Percentiles rank a stretch among this genome's conserved stretches.
Conservation (phyloP, 2,113 vertebrate genomes). For the Plecotus auritus region DNA sequence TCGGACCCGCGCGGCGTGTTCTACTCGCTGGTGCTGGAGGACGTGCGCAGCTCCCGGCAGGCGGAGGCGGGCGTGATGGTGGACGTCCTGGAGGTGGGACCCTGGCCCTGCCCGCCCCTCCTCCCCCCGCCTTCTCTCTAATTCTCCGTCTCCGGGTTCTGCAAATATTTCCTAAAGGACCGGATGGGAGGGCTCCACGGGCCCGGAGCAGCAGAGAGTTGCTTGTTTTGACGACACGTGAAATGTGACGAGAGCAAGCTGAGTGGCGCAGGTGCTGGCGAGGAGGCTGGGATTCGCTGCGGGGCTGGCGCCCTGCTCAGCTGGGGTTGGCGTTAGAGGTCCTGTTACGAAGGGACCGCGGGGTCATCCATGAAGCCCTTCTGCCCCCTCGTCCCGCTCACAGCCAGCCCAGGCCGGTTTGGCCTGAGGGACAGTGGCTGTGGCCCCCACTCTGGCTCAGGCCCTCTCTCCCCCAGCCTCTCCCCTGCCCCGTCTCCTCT, state of each 20-base stretch:
- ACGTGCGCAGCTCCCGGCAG: slow-evolving; percentile 93
- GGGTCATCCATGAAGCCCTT: rapidly evolving
- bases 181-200: rapidly evolving
- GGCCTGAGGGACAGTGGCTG: background rate
- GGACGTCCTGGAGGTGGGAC: slow-evolving; percentile 92
- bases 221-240: rapidly evolving
- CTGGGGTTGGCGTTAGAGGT: rapidly evolving
- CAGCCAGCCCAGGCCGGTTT: rapidly evolving
- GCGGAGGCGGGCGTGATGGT: slow-evolving; percentile 93
- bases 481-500: background rate
- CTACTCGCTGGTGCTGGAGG: slow-evolving; percentile 91
- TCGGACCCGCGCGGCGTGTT: slow-evolving; percentile 90
- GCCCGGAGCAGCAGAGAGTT: too few species aligned
- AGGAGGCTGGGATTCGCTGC: background rate
- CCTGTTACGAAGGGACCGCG: rapidly evolving
- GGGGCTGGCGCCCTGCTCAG: too few species aligned
- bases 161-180: background rate
- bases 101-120: too few species aligned
- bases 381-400: rapidly evolving
- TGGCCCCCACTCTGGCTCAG: rapidly evolving
- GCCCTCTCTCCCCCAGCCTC: too few species aligned
- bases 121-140: rapidly evolving
- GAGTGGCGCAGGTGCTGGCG: rapidly evolving
- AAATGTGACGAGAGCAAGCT: rapidly evolving
- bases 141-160: rapidly evolving